phyloP scores from a whole-genome alignment of 2,888 invertebrate species.

The Drosophila barbarae region DNA sequence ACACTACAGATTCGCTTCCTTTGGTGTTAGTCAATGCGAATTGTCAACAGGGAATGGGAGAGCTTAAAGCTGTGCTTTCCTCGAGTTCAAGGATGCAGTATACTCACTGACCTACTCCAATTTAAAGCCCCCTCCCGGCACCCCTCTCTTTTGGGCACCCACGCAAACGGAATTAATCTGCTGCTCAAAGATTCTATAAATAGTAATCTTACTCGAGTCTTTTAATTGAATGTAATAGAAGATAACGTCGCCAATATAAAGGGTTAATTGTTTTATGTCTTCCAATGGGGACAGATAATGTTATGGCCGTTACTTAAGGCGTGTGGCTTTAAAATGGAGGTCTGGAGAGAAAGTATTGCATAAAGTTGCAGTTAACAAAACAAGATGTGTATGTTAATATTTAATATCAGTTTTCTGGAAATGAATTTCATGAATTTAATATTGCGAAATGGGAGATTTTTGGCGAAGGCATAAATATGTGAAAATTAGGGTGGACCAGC shows the following conservation, averaged over 20 bases:
- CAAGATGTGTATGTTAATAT: too few species aligned
- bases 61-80: constrained; percentile 14
- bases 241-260: constrained; percentile 15
- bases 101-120: constrained; percentile 45
- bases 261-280: constrained; percentile 10
- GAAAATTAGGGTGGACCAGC: constrained; percentile 1
- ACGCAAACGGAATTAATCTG: constrained; percentile 13
- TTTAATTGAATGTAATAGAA: constrained; percentile 27
- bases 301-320: not conserved
- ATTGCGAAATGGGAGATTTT: not conserved
- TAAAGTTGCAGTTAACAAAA: constrained; percentile 1
- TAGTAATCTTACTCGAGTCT: not conserved
- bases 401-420: too few species aligned
- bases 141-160: constrained; percentile 2
- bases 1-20: not conserved
- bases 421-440: not conserved
- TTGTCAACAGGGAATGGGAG: constrained; percentile 1
- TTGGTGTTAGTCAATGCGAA: not conserved
- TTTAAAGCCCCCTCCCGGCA: not conserved
- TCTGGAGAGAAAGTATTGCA: constrained; percentile 14
- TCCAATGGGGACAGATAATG: constrained; percentile 7
- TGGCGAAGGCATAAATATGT: not conserved
- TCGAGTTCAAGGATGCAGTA: constrained; percentile 36
- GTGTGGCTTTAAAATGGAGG: constrained; percentile 2
- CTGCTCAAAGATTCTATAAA: constrained; percentile 23